Evolutionary conservation across 2,797 vertebrate genomes (phyloP), one percentile per base, ranked within the genome.

Genomic region (Phoxinus dragarum): DNA sequence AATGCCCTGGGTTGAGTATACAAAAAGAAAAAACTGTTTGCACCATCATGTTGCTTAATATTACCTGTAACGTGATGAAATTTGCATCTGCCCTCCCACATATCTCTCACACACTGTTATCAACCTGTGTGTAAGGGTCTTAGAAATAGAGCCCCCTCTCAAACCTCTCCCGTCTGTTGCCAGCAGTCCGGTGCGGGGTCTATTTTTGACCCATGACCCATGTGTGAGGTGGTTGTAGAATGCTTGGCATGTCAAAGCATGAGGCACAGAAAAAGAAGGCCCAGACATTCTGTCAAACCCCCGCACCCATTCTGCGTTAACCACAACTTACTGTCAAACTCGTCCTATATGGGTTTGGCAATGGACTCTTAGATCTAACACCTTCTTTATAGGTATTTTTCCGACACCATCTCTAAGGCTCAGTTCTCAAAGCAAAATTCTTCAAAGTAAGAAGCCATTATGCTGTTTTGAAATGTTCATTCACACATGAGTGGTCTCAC

Each of bases 151-250:
- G 31, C 19, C 23, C 49, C 40, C 84, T 74, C 12, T 67, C 49
- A 44, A 34, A 80, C 44, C 52, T 52, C 68, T 80, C 38, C 36
- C 21, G 5, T 72, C 68, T 47, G 64, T 64, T 86, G 69, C 66
- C 81, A 82, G 34, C 38, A 67, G n/a, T 77, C 78, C 77, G 74
- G 75, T 82, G 76, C 23, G 34, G 49, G 23, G 61, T 64, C 73
- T 90, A 90, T 91, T 90, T 91, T 86, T 81, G 84, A 67, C 66
- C 42, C 6, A n/a, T 84, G 47, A 16, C 47, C 88, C 76, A 85
- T 27, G 47, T 88, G 87, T 84, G 77, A 83, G 36, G 49, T 67
- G 67, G 72, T 87, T 86, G 87, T 87, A 88, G 80, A 88, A 90
- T 89, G 80, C 47, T 36, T 88, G 89, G 90, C 82, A 87, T 86